phyloP scores from a whole-genome alignment of 35 echinoderm and acorn worm genomes.

The Ptychodera flava region DNA sequence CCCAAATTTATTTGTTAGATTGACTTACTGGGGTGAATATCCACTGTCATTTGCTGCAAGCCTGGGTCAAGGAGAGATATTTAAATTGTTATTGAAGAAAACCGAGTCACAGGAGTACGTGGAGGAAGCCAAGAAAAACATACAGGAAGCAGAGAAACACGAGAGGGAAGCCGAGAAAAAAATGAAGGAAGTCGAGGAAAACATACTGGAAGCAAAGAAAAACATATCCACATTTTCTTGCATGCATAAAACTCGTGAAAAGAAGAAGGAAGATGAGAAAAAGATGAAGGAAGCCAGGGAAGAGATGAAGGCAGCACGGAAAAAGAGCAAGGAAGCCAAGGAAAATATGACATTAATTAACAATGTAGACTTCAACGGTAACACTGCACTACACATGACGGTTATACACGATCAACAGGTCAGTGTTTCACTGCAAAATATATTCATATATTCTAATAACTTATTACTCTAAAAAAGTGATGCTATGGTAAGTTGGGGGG shows the following conservation, averaged over 20 bases:
- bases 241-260: background rate
- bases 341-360: too few relatives aligned
- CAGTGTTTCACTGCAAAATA: too few relatives aligned
- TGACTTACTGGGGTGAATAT: constrained; percentile 86
- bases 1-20: constrained; percentile 32
- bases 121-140: constrained; percentile 68
- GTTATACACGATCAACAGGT: constrained; percentile 83
- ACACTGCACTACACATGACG: constrained; percentile 77
- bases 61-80: constrained; percentile 71
- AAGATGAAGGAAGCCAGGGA: too few relatives aligned
- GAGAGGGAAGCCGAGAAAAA: too few relatives aligned
- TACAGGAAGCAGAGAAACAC: constrained; percentile 77
- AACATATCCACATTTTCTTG: background rate
- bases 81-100: constrained; percentile 67
- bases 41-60: constrained; percentile 80
- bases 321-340: too few relatives aligned
- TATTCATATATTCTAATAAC: too few relatives aligned
- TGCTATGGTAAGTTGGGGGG: too few relatives aligned
- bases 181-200: too few relatives aligned
- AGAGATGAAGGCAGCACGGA: too few relatives aligned
- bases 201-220: constrained; percentile 31
- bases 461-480: too few relatives aligned
- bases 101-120: constrained; percentile 10
- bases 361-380: constrained; percentile 75
- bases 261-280: too few relatives aligned